Evolutionary conservation across 2,797 vertebrate species (phyloP), one percentile per base, ranked within the genome.

Genomic region (Lutra lutra): DNA sequence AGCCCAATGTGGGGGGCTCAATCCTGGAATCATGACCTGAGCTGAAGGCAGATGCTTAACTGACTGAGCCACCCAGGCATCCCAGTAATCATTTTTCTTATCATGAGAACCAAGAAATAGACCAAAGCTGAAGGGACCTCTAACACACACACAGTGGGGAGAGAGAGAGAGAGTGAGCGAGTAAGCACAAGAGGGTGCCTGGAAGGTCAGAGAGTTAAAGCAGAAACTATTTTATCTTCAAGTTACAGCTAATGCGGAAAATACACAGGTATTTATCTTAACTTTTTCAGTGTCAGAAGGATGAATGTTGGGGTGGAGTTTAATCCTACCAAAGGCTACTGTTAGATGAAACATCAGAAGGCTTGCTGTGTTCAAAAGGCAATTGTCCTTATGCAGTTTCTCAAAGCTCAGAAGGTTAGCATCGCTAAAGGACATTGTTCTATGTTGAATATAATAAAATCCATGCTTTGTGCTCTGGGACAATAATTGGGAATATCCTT

Each of bases 401-500:
- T 80, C 70, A 85, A 68, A 95, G 15, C 40, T 79, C 56, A 58
- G 38, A 62, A 92, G 75, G 43, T 80, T 70, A 66, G 27, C 21
- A 35, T 21, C 15, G 86, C 62, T 83, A 84, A 96, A 96, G 38
- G 38, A 58, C 20, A 83, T 64, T 86, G 62, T 82, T 95, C 90
- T 94, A 12, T 80, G 27, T 20, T 70, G 35, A 91, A 66, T 86
- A 72, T 56, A 94, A 91, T 89, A 82, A 96, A 77, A 89, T 79
- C 13, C 20, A 60, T 11, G 86, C 83, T 95, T 97, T 96, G 38
- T 96, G 60, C 77, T 94, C 79, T 73, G 27, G 64, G 82, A 96
- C 25, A 86, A 70, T 95, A 91, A 96, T 86, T 93, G 75, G 62
- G 54, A 92, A 46, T 68, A 89, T 83, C 62, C 79, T 94, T 97